These are phyloP conservation scores for Bellardia bayeri DNA, from an alignment of 2,888 invertebrate genomes.

Conservation along the genomic window DNA sequence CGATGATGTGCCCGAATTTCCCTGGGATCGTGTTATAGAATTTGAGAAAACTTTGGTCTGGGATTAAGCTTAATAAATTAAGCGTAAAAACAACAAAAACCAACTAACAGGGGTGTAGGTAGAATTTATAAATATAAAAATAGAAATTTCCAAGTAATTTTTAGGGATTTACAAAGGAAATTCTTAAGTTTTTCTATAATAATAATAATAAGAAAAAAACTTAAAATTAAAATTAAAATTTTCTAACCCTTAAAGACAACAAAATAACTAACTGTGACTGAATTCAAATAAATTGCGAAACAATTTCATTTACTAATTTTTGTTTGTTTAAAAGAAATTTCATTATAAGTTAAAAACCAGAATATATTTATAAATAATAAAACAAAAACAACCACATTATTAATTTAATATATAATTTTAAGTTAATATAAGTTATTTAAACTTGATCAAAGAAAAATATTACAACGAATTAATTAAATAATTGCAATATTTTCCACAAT, in stretches of 20 bases:
- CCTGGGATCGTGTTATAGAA: slow-evolving; percentile 91
- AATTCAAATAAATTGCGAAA: slow-evolving; percentile 68
- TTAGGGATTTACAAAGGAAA: slow-evolving; percentile 24
- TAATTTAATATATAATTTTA: slow-evolving; percentile 35
- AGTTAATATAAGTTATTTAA: slow-evolving; percentile 56
- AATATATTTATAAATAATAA: slow-evolving; percentile 5
- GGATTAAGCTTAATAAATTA: slow-evolving; percentile 84
- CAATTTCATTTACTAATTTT: slow-evolving; percentile 46
- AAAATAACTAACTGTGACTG: slow-evolving; percentile 81
- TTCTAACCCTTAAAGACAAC: slow-evolving; percentile 21
- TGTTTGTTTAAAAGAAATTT: slow-evolving; percentile 63
- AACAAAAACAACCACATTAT: slow-evolving; percentile 41
- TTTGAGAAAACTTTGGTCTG: slow-evolving; percentile 88
- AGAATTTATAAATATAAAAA: slow-evolving; percentile 68
- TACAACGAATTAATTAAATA: slow-evolving; percentile 82
- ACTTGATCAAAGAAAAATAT: slow-evolving; percentile 56
- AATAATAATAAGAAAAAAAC: slow-evolving; percentile 31
- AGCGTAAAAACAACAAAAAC: slow-evolving; percentile 12
- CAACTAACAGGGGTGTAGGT: slow-evolving; percentile 67
- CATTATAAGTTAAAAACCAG: slow-evolving; percentile 31
- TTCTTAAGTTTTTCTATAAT: slow-evolving; percentile 22
- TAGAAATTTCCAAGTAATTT: slow-evolving; percentile 56
- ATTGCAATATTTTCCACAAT: slow-evolving; percentile 71
- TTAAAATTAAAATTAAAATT: slow-evolving; percentile 29
- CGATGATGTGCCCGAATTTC: slow-evolving; percentile 87